Percentiles rank a stretch among this genome's conserved stretches.
These are phyloP conservation scores for Thalassaphorura encarpata DNA, from an alignment of 1,140 invertebrate genomes.

Conservation along the genomic window DNA sequence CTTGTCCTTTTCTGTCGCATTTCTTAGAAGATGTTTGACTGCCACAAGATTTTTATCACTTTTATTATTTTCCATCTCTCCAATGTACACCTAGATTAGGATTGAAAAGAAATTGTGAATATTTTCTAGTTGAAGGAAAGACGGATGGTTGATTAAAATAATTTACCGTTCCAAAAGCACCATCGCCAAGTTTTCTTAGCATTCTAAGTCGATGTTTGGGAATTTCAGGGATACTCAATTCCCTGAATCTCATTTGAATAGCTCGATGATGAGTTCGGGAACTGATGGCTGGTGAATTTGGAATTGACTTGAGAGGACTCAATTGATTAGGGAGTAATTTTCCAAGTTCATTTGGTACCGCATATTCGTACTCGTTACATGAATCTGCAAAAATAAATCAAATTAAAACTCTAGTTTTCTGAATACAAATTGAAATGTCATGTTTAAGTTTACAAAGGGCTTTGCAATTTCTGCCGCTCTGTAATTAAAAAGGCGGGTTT, in stretches of 20 bases:
- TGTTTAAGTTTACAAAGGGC: no score
- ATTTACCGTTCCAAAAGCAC: slow-evolving; percentile 78
- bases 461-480: no score
- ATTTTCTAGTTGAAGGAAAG: no score
- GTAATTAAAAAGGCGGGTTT: no score
- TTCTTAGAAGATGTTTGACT: slow-evolving; percentile 73
- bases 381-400: slow-evolving; percentile 20
- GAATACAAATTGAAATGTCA: no score
- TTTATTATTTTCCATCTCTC: slow-evolving; percentile 37
- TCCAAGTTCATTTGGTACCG: slow-evolving; percentile 31
- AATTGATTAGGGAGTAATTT: slow-evolving; percentile 31
- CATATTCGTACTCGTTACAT: slow-evolving; percentile 32
- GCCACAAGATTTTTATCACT: slow-evolving; percentile 67
- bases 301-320: slow-evolving; percentile 28
- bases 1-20: slow-evolving; percentile 72
- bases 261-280: slow-evolving; percentile 18
- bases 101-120: not conserved
- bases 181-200: slow-evolving; percentile 79
- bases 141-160: no score
- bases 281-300: slow-evolving; percentile 24
- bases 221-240: slow-evolving; percentile 60
- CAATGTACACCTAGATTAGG: slow-evolving; percentile 27
- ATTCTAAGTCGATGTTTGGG: slow-evolving; percentile 73
- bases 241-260: slow-evolving; percentile 25
- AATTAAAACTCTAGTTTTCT: no score